A percentile compares a stretch with the other conserved stretches of the same genome.
These are phyloP conservation scores for Poecilia wingei DNA, from an alignment of 2,797 vertebrate genomes.

Conservation along the genomic window DNA sequence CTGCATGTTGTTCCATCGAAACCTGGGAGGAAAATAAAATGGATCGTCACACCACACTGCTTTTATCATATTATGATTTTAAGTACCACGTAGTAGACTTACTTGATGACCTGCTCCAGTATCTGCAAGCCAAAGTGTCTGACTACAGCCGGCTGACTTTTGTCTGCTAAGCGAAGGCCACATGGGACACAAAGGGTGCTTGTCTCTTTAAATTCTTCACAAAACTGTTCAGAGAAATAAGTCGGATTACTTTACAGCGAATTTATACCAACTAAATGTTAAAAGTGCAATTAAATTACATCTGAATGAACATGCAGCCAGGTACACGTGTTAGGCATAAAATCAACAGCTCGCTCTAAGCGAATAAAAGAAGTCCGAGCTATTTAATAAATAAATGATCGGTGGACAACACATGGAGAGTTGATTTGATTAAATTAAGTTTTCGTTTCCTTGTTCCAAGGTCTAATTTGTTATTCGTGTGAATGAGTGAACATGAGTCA, in stretches of 20 bases:
- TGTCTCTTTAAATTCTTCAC: conserved; percentile 97
- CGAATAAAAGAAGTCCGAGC: conserved; percentile 2
- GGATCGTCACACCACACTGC: not conserved
- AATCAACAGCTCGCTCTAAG: not conserved
- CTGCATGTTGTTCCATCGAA: conserved; percentile 94
- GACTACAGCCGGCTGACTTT: conserved; percentile 89
- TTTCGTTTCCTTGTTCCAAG: not conserved
- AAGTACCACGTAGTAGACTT: conserved; percentile 61
- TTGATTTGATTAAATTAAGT: not conserved
- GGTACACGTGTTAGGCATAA: not conserved
- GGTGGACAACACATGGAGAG: not conserved
- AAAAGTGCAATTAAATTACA: not conserved
- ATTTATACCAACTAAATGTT: not conserved
- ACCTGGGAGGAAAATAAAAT: conserved; percentile 74
- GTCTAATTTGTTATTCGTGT: not conserved
- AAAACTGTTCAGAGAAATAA: conserved; percentile 83
- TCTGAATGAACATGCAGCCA: not conserved
- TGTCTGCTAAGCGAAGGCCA: conserved; percentile 91
- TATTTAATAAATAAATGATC: not conserved
- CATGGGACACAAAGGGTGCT: conserved; percentile 92
- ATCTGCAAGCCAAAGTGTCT: conserved; percentile 98
- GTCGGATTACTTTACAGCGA: not conserved
- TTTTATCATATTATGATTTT: not conserved
- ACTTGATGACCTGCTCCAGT: conserved; percentile 98
- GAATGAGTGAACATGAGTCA: conserved; percentile 36